Evolutionary conservation across 1,140 invertebrate species (phyloP), one percentile per base, ranked within the genome.

Genomic region (Babylonia areolata): DNA sequence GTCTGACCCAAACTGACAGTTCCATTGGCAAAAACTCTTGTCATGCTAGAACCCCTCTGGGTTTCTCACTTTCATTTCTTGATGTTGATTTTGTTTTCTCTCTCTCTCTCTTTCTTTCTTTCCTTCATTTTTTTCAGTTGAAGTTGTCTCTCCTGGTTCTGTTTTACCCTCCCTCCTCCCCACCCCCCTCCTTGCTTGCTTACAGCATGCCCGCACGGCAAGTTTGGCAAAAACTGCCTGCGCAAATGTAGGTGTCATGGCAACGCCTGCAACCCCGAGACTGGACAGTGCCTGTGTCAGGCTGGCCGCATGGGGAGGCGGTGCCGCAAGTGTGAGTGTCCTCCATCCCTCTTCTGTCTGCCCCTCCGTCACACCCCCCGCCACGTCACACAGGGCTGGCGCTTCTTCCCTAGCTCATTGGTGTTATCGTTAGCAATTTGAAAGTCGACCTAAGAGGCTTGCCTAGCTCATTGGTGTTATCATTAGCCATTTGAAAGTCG

Each of bases 281-380:
- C 95, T 28, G 98, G 98, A 51, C 95, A 95, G 87, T 99, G 98
- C 93, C 95, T 97, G 86, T 99, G 98, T 95, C 95, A 96, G 31
- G 95, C 97, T 46, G 98, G 98, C 77, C 98, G 97, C 96, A 96
- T 96, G 89, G 98, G 98, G 12, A 93, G 94, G 12, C 95, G 96
- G 85, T 99, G 98, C 93, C 85, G 89, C 81, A 86, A 92, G 87
- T 86, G 94, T 95, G 88, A 93, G 92, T 90, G 39, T 20, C 42
- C n/a, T 28, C 23, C 58, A n/a, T 23, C 28, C 58, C 28, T 23
- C 58, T 64, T 12, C 28, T 12, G 15, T 5, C 28, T 23, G 58
- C 46, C 0, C 46, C 9, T 17, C 17, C 46, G 17, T 51, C 46
- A 51, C 46, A 51, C 46, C 2, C 46, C 9, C 46, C 46, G 17